These are phyloP conservation scores for Diarsia brunnea DNA, from an alignment of 2,888 invertebrate genomes.

Conservation along the genomic window DNA sequence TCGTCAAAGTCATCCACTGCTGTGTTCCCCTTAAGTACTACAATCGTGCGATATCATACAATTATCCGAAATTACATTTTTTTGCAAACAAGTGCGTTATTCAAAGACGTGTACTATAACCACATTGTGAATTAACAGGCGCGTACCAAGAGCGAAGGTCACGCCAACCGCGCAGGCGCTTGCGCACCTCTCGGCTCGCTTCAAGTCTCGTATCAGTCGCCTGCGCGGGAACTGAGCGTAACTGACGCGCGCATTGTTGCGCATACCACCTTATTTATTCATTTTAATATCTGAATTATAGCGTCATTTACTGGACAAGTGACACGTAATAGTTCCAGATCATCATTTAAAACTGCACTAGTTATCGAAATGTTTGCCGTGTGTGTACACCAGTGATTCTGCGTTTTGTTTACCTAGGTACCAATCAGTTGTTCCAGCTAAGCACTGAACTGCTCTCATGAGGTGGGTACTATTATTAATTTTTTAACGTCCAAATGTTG, in stretches of 20 bases:
- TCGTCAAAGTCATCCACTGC: no score
- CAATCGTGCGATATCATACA: not conserved
- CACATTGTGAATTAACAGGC: constrained; percentile 61
- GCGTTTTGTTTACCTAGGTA: constrained; percentile 64
- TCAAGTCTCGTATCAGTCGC: constrained; percentile 76
- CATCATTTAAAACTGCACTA: constrained; percentile 5
- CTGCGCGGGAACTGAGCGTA: constrained; percentile 74
- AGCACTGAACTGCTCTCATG: constrained; percentile 56
- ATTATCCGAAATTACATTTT: constrained; percentile 7
- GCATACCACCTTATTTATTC: constrained; percentile 37
- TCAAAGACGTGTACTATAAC: constrained; percentile 58
- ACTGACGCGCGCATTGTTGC: constrained; percentile 72
- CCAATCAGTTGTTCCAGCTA: constrained; percentile 53
- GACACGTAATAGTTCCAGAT: constrained; percentile 9
- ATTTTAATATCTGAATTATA: constrained; percentile 38
- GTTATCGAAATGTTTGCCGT: constrained; percentile 27
- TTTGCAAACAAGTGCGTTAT: constrained; percentile 24
- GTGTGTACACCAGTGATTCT: constrained; percentile 49
- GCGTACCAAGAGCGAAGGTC: constrained; percentile 71
- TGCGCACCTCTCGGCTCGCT: constrained; percentile 71
- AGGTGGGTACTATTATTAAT: constrained; percentile 69
- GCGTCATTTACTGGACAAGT: constrained; percentile 14
- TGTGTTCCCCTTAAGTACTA: no score
- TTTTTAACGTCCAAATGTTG: constrained; percentile 52
- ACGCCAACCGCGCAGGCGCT: constrained; percentile 64